A percentile compares a stretch with the other conserved stretches of the same genome.
Conservation (phyloP, 2,888 invertebrate genomes). For the Sialis fuliginosa region DNA sequence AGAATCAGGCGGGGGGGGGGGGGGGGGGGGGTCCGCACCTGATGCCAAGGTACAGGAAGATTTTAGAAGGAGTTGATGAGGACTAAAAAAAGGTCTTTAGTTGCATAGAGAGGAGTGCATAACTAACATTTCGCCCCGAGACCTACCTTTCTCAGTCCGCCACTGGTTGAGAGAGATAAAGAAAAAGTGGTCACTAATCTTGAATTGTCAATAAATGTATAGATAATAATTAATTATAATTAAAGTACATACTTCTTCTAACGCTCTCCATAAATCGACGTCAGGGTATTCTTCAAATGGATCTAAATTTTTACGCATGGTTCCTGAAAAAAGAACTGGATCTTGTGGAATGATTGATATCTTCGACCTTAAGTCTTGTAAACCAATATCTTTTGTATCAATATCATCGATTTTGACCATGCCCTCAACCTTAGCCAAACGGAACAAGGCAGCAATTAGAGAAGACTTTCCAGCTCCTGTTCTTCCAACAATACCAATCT, state of each 20-base stretch:
- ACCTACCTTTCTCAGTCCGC: no score
- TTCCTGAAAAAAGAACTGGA: conserved; percentile 70
- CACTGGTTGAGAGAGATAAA: no score
- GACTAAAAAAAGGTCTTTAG: not conserved
- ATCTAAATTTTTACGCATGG: conserved; percentile 71
- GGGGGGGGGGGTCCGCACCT: no score
- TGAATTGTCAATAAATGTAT: not conserved
- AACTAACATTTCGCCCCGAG: no score
- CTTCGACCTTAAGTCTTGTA: conserved; percentile 58
- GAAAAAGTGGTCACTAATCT: conserved; percentile 6
- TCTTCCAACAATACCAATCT: conserved; percentile 73
- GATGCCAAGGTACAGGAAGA: no score
- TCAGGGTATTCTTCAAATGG: conserved; percentile 61
- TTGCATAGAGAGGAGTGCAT: no score
- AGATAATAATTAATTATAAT: not conserved
- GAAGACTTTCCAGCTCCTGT: conserved; percentile 83
- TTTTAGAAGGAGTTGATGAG: not conserved
- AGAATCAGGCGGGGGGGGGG: no score
- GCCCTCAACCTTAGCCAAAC: conserved; percentile 64
- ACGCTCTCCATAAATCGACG: conserved; percentile 55
- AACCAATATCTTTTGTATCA: conserved; percentile 47
- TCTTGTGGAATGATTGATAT: conserved; percentile 91
- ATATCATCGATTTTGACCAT: conserved; percentile 57
- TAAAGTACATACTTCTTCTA: conserved; percentile 36
- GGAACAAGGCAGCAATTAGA: conserved; percentile 66